Base-by-base conservation (phyloP, 2,888 invertebrate genomes). In the Diarsia mendica region DNA sequence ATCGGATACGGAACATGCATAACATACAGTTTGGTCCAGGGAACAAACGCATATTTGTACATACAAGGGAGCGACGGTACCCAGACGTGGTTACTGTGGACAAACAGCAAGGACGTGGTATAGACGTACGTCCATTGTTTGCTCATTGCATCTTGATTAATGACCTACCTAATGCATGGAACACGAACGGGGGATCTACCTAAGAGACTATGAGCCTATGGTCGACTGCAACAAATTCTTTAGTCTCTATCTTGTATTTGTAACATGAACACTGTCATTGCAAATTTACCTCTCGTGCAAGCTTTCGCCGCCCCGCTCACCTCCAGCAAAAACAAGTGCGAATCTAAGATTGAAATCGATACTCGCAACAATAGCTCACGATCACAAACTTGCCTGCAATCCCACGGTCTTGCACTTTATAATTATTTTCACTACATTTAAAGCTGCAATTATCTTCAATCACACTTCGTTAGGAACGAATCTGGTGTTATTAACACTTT, bases 401-500 rank as follows among this genome's bases (percentile, higher is more conserved):
- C 91, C 86, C 91, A 90, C 90, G 89, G 76, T 86, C 79, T 74
- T 82, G 63, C 76, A 82, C 84, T 85, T 79, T 72, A 73, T 84
- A 84, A 89, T 87, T 83, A 88, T 85, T 87, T 89, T 85, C 86
- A 79, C 87, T 80, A 85, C 88, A 88, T 88, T 87, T 89, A 83
- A 79, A 82, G 79, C 77, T 75, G 80, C 88, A 93, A 95, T 96
- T 95, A 95, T 90, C 88, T 90, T 88, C 93, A 93, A 94, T 94
- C 93, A 92, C 92, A 92, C 93, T 93, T 93, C 91, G 92, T 93
- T 94, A 95, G 89, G 91, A 90, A 89, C 91, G 92, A 94, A 95
- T 95, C 95, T 94, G 93, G 90, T 89, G 91, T 92, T 93, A 93
- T 95, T 94, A 95, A 91, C 93, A 93, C 94, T 93, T 91, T 89